These are phyloP conservation scores for Aphidius gifuensis DNA, from an alignment of 1,140 invertebrate genomes.

Conservation along the genomic window DNA sequence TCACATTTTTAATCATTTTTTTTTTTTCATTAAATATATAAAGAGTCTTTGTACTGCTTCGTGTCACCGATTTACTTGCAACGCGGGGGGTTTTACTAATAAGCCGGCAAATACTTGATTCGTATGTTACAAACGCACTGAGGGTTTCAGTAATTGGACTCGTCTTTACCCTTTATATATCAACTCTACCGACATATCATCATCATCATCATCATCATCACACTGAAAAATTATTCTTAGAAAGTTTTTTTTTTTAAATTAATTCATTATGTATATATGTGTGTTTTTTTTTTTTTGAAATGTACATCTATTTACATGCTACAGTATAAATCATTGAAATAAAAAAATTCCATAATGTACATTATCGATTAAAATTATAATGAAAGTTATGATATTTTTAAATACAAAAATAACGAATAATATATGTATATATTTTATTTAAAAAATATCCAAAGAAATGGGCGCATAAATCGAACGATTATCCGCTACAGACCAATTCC, in stretches of 20 bases:
- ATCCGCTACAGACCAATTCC: too few species aligned
- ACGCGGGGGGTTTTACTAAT: slow-evolving; percentile 35
- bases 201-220: slow-evolving; percentile 2
- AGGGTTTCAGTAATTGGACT: slow-evolving; percentile 26
- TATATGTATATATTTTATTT: too few species aligned
- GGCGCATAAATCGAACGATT: too few species aligned
- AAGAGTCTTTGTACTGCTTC: slow-evolving; percentile 14
- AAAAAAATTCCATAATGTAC: too few species aligned
- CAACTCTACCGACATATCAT: slow-evolving; percentile 15
- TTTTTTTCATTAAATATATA: not conserved
- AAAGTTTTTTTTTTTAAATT: slow-evolving; percentile 5
- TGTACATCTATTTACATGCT: too few species aligned
- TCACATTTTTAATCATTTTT: slow-evolving; percentile 6
- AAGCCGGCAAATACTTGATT: slow-evolving; percentile 29
- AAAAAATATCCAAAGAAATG: too few species aligned
- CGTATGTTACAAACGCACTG: slow-evolving; percentile 22
- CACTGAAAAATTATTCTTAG: slow-evolving; percentile 9
- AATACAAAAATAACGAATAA: too few species aligned
- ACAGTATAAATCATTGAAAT: too few species aligned
- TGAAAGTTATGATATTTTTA: too few species aligned
- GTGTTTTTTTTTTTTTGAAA: too few species aligned
- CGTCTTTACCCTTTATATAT: slow-evolving; percentile 21
- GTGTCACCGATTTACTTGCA: slow-evolving; percentile 20
- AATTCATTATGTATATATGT: not conserved
- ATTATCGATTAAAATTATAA: too few species aligned